Base-by-base conservation (phyloP, 2,888 invertebrate species). In the Scotopteryx bipunctaria region DNA sequence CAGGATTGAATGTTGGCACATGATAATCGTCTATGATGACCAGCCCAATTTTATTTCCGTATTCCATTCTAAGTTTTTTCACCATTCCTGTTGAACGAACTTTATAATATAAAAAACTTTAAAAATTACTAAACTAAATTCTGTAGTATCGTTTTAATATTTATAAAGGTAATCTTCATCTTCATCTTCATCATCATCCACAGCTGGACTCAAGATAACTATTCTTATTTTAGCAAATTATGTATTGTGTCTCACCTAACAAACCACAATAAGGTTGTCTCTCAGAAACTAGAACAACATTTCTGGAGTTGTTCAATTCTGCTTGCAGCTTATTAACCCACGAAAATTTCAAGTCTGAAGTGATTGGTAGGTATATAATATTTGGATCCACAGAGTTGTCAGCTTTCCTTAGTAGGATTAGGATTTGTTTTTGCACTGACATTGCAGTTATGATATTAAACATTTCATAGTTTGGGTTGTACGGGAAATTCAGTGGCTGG, bases 11-110 rank as follows among this genome's bases (percentile, higher is more conserved):
- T 4, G 77, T 57, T 0, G 92, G 92, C 0, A 91, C 91, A 41
- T 67, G 50, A 17, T 64, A 63, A 56, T 90, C 91, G 33, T 91
- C 73, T n/a, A 93, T 83, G 11, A 92, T 82, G 0, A 93, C 63
- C 8, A 89, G 79, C 14, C 86, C 78, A 16, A 88, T 73, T 2
- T 82, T 79, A 8, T 83, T 76, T 0, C 79, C 78, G 37, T 92
- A 90, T 68, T 95, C 93, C 66, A 89, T 91, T 57, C 91, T 86
- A 6, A 96, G 71, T 71, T 95, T 95, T 63, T 94, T 94, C 0
- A 94, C 91, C 46, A 96, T 82, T 31, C 96, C 97, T 81, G 48
- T 9, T 50, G 49, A 40, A 35, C 23, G 1, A 25, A 1, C n/a
- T 1, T 9, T 8, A 4, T 27, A 27, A 11, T 27, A n/a, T n/a